A percentile compares a stretch with the other conserved stretches of the same genome.
phyloP scores from a whole-genome alignment of 1,140 invertebrate genomes.

The Saccostrea cuccullata region DNA sequence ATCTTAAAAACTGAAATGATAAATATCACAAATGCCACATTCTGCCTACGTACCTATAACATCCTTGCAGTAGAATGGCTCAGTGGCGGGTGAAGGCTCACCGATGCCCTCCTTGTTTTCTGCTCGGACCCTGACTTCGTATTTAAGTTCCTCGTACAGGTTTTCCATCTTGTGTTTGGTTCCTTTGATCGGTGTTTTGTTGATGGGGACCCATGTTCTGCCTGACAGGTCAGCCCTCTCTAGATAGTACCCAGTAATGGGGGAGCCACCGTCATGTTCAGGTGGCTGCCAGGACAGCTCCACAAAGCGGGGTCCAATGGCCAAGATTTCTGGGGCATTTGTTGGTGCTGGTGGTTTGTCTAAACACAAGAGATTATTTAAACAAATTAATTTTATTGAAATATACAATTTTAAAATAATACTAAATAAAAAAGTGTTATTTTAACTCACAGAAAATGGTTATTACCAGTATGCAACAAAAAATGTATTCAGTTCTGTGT shows the following conservation, averaged over 20 bases:
- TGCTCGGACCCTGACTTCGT: constrained; percentile 97
- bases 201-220: constrained; percentile 94
- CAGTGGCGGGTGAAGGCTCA: constrained; percentile 85
- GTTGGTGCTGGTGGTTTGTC: constrained; percentile 69
- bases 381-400: background rate
- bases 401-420: background rate
- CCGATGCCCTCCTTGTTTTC: constrained; percentile 97
- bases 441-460: background rate
- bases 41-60: constrained; percentile 79
- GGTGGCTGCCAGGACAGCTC: constrained; percentile 98
- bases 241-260: constrained; percentile 89
- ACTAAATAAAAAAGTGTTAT: background rate
- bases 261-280: constrained; percentile 97
- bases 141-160: constrained; percentile 91
- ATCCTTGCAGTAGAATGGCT: constrained; percentile 88
- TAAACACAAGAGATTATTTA: constrained; percentile 41
- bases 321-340: constrained; percentile 83
- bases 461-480: background rate
- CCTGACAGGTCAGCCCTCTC: constrained; percentile 78
- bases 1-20: background rate
- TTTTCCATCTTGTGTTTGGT: constrained; percentile 90
- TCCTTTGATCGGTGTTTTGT: constrained; percentile 88
- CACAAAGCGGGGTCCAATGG: constrained; percentile 95
- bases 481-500: background rate
- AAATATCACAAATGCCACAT: background rate